phyloP scores from a whole-genome alignment of 1,140 invertebrate species.

The Asobara japonica region DNA sequence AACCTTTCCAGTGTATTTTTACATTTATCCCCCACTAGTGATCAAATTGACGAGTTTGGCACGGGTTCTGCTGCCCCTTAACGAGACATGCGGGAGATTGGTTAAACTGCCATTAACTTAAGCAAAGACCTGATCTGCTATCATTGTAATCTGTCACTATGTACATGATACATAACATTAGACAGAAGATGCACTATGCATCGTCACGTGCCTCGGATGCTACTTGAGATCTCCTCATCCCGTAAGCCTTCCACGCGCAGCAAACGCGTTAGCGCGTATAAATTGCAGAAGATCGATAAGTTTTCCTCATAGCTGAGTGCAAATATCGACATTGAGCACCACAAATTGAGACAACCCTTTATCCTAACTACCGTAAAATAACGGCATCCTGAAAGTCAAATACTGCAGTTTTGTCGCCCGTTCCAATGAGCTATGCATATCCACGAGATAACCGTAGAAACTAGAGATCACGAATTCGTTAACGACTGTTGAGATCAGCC shows the following conservation, averaged over 20 bases:
- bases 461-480: conserved; percentile 16
- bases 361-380: background rate
- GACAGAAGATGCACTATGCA: background rate
- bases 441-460: conserved; percentile 4
- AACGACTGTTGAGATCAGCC: background rate
- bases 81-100: no score
- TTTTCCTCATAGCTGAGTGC: background rate
- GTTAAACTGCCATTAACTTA: no score
- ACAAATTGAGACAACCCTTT: background rate
- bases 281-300: conserved; percentile 5
- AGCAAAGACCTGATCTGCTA: no score
- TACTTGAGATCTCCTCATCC: background rate
- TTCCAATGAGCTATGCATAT: background rate
- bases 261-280: background rate
- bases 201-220: background rate
- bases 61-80: no score
- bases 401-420: background rate
- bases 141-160: background rate
- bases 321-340: background rate
- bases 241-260: background rate
- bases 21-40: no score
- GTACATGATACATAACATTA: background rate
- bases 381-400: background rate
- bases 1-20: no score
- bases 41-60: no score